These are phyloP conservation scores for Platycheirus albimanus DNA, from an alignment of 2,888 invertebrate species.

Conservation along the genomic window DNA sequence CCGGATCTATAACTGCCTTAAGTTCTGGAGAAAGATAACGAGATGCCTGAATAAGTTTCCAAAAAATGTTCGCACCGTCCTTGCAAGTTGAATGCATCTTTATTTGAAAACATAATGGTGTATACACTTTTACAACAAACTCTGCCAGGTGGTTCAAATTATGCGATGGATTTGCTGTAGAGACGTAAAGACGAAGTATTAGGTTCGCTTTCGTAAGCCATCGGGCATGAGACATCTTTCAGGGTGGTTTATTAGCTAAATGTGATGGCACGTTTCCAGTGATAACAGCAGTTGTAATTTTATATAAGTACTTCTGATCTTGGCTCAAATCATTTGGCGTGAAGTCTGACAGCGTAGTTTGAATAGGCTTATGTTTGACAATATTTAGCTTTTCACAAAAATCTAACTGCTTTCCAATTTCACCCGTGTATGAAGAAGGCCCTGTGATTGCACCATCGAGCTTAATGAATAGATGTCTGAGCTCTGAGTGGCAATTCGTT, in stretches of 20 bases:
- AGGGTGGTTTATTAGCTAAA: constrained; percentile 12
- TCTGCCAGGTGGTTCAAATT: background rate
- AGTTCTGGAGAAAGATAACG: constrained; percentile 7
- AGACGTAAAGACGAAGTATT: constrained; percentile 18
- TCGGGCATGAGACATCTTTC: constrained; percentile 25
- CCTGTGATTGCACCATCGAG: constrained; percentile 15
- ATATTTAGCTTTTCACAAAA: background rate
- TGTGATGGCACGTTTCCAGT: background rate
- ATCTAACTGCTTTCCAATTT: constrained; percentile 5
- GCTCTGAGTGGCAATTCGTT: constrained; percentile 10
- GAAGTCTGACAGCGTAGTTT: background rate
- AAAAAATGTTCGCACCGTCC: constrained; percentile 6
- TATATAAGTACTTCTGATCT: constrained; percentile 8
- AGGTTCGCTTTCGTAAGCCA: constrained; percentile 22
- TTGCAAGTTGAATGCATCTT: constrained; percentile 3
- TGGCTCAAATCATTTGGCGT: constrained; percentile 2
- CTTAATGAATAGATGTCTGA: background rate
- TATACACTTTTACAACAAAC: constrained; percentile 10
- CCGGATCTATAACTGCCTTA: constrained; percentile 7
- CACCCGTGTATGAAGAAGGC: constrained; percentile 16
- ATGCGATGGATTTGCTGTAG: constrained; percentile 11
- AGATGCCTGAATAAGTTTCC: constrained; percentile 26
- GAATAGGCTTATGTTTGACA: background rate
- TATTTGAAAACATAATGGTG: constrained; percentile 8
- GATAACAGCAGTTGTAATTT: constrained; percentile 6